A percentile compares a stretch with the other conserved stretches of the same genome.
phyloP scores from a whole-genome alignment of 2,797 vertebrate genomes.

The Mormyrus proboscirostris region DNA sequence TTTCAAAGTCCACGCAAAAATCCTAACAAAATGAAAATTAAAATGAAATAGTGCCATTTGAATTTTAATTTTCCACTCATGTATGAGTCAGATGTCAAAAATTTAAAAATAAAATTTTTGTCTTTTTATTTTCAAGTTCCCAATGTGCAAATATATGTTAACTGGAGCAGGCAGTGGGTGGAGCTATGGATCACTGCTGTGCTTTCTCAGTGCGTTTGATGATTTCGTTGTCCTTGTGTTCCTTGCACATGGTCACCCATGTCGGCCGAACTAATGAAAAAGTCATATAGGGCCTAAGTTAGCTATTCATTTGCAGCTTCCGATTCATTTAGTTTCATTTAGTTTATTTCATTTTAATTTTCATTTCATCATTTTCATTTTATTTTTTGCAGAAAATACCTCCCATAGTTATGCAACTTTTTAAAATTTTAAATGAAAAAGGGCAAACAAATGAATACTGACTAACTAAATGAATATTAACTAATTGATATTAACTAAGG shows the following conservation, averaged over 20 bases:
- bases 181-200: not conserved
- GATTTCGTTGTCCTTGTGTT: not conserved
- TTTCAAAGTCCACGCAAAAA: not conserved
- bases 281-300: not conserved
- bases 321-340: not conserved
- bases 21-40: not conserved
- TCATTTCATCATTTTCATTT: not conserved
- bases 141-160: not conserved
- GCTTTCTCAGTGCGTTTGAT: not conserved
- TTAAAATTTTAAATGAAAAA: constrained; percentile 21
- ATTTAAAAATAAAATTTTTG: not conserved
- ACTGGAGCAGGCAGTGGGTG: not conserved
- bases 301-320: not conserved
- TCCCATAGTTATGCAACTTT: constrained; percentile 22
- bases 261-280: not conserved
- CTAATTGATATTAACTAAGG: not conserved
- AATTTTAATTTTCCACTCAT: not conserved
- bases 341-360: not conserved
- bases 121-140: not conserved
- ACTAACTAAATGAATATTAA: not conserved
- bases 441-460: not conserved
- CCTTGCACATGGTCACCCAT: not conserved
- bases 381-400: not conserved
- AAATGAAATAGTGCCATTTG: not conserved
- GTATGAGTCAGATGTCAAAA: not conserved